phyloP scores from a whole-genome alignment of 2,113 vertebrate genomes.

The Bufo gargarizans region DNA sequence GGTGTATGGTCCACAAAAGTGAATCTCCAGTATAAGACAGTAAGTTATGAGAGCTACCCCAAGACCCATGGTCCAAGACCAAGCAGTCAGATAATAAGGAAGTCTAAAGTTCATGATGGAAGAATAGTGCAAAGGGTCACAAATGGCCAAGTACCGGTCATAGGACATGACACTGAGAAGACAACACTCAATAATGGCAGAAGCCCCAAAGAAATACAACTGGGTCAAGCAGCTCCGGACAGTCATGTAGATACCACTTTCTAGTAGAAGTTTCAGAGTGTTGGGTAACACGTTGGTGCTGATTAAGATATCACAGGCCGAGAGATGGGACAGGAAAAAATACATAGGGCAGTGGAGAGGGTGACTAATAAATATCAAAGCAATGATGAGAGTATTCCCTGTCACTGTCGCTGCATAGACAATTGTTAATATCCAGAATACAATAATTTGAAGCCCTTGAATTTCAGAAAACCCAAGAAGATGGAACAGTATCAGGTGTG shows the following conservation, averaged over 20 bases:
- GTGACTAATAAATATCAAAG: not conserved
- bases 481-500: not conserved
- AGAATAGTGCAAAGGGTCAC: slow-evolving; percentile 58
- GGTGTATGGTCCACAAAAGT: slow-evolving; percentile 13
- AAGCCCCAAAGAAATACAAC: slow-evolving; percentile 57
- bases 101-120: slow-evolving; percentile 54
- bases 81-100: slow-evolving; percentile 24
- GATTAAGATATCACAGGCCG: slow-evolving; percentile 63
- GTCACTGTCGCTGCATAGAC: not conserved
- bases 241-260: not conserved
- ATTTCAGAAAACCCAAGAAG: not conserved
- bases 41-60: not conserved
- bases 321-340: slow-evolving; percentile 64
- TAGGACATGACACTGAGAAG: slow-evolving; percentile 60
- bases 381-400: not conserved
- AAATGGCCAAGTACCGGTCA: slow-evolving; percentile 62
- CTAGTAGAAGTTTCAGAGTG: slow-evolving; percentile 45
- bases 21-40: not conserved
- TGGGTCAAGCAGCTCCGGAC: slow-evolving; percentile 50
- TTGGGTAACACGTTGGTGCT: slow-evolving; percentile 61
- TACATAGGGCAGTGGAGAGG: slow-evolving; percentile 66
- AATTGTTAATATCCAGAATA: not conserved
- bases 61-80: slow-evolving; percentile 39
- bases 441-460: not conserved
- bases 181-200: slow-evolving; percentile 59